Percentiles rank a stretch among this genome's conserved stretches.
phyloP scores from a whole-genome alignment of 2,888 invertebrate genomes.

The Listrodromus nycthemerus region DNA sequence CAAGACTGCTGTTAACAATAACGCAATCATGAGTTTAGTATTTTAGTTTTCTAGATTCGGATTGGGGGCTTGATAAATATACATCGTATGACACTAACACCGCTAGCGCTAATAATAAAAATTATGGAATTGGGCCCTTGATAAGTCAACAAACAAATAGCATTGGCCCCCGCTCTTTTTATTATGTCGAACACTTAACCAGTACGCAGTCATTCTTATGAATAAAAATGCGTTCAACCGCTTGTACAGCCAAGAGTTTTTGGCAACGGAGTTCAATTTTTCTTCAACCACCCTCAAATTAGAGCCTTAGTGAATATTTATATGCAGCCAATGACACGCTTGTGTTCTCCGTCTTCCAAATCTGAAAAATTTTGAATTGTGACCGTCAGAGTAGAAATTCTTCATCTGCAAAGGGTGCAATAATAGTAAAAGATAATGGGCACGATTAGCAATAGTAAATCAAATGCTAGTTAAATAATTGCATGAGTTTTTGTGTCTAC shows the following conservation, averaged over 20 bases:
- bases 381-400: not conserved
- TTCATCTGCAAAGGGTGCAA: constrained; percentile 2
- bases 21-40: not conserved
- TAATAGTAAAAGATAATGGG: constrained; percentile 44
- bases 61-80: not conserved
- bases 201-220: not conserved
- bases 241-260: constrained; percentile 1
- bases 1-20: not conserved
- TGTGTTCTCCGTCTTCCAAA: constrained; percentile 76
- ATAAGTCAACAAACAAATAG: constrained; percentile 3
- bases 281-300: not conserved
- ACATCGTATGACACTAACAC: not conserved
- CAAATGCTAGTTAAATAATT: not conserved
- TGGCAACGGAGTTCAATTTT: constrained; percentile 9
- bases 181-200: constrained; percentile 2
- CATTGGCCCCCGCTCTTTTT: constrained; percentile 14
- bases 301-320: constrained; percentile 64
- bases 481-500: not conserved
- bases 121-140: not conserved
- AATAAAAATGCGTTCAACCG: constrained; percentile 15
- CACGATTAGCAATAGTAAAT: constrained; percentile 1
- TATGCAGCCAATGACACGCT: constrained; percentile 81
- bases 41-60: not conserved
- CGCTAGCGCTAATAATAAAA: not conserved
- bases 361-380: constrained; percentile 74